Conservation (phyloP, 2,888 invertebrate species). For the Catocala nupta region DNA sequence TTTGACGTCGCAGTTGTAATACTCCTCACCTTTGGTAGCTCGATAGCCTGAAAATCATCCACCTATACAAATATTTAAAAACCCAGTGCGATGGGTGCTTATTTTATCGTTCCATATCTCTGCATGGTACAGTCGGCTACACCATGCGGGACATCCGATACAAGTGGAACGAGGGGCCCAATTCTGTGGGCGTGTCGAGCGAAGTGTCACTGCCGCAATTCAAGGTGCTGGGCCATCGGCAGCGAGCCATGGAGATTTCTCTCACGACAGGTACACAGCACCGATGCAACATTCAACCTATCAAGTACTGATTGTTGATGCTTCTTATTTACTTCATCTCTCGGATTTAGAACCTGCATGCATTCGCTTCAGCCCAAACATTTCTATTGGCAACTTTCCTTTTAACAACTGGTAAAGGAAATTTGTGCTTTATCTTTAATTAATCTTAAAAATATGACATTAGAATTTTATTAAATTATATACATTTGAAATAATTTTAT, state of each 20-base stretch:
- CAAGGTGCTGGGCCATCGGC: slow-evolving; percentile 98
- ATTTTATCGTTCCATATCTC: slow-evolving; percentile 82
- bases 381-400: slow-evolving; percentile 35
- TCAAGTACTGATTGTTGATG: slow-evolving; percentile 31
- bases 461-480: slow-evolving; percentile 6
- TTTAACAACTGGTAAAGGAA: slow-evolving; percentile 34
- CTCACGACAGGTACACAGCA: slow-evolving; percentile 95
- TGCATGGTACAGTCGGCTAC: slow-evolving; percentile 95
- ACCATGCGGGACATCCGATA: slow-evolving; percentile 99
- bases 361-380: slow-evolving; percentile 48
- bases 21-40: slow-evolving; percentile 62
- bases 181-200: slow-evolving; percentile 98
- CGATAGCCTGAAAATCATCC: slow-evolving; percentile 55
- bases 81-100: slow-evolving; percentile 86
- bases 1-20: slow-evolving; percentile 47
- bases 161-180: slow-evolving; percentile 98
- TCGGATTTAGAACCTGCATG: slow-evolving; percentile 54
- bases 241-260: slow-evolving; percentile 98
- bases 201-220: slow-evolving; percentile 99
- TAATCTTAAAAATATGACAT: slow-evolving; percentile 13
- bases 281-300: slow-evolving; percentile 48
- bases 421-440: slow-evolving; percentile 29
- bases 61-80: slow-evolving; percentile 63
- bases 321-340: slow-evolving; percentile 39
- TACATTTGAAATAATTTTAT: slow-evolving; percentile 8